Evolutionary conservation across 2,797 vertebrate species (phyloP).

Genomic region (Enteromius mattozi): DNA sequence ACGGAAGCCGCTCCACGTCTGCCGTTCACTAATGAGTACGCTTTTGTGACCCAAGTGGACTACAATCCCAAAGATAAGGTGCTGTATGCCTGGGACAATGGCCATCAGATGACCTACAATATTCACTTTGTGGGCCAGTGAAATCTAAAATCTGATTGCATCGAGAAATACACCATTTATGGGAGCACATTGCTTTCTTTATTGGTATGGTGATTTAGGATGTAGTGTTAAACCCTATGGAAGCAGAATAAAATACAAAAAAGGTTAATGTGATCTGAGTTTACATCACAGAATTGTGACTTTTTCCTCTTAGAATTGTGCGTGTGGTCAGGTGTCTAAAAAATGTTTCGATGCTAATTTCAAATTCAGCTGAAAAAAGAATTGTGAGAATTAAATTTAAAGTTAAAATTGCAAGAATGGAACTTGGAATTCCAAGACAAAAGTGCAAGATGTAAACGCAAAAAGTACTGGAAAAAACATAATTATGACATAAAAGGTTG

Average conservation of each 20-base stretch:
- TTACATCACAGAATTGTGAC: background rate
- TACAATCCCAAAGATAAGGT: slow-evolving; percentile 97
- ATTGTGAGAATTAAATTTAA: background rate
- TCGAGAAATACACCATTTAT: background rate
- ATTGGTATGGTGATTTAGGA: background rate
- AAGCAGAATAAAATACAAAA: background rate
- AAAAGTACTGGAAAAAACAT: background rate
- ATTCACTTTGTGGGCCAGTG: slow-evolving; percentile 89
- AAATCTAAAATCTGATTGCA: slow-evolving; percentile 59
- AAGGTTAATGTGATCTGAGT: background rate
- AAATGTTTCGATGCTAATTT: background rate
- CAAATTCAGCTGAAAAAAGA: background rate
- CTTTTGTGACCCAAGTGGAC: slow-evolving; percentile 95
- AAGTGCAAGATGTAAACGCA: background rate
- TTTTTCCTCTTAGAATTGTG: background rate
- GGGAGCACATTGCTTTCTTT: slow-evolving; percentile 8
- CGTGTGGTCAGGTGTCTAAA: background rate
- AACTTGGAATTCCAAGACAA: background rate
- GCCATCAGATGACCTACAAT: slow-evolving; percentile 91
- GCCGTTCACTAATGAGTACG: slow-evolving; percentile 88
- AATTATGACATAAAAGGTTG: background rate
- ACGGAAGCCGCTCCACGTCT: slow-evolving; percentile 87
- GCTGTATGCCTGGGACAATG: slow-evolving; percentile 97
- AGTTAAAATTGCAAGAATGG: background rate
- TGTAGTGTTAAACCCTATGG: background rate